Conservation (phyloP, 2,888 invertebrate species). For the Hypena proboscidalis region DNA sequence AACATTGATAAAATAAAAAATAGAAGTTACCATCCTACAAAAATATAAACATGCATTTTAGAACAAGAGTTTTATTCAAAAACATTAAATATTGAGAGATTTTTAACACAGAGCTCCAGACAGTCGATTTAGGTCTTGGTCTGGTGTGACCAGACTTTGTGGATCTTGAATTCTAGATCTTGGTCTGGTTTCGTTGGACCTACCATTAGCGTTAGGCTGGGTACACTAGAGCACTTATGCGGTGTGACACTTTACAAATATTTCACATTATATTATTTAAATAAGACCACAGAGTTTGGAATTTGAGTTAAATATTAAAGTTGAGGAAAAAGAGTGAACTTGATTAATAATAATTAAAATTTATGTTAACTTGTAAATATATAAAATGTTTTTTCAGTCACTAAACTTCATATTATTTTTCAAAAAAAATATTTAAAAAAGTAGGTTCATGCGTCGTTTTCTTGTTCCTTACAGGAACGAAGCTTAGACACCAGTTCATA, state of each 20-base stretch:
- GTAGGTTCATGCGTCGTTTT: too few species aligned
- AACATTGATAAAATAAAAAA: background rate
- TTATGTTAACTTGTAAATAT: too few species aligned
- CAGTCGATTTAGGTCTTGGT: background rate
- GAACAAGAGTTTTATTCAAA: background rate
- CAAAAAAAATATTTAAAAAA: too few species aligned
- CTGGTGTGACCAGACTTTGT: background rate
- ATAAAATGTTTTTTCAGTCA: too few species aligned
- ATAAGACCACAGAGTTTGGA: too few species aligned
- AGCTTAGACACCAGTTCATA: too few species aligned
- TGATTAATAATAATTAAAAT: too few species aligned
- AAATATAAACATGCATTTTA: constrained; percentile 10
- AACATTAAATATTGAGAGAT: constrained; percentile 8
- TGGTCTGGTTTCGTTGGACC: background rate
- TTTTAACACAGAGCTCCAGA: constrained; percentile 4
- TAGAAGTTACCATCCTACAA: constrained; percentile 6
- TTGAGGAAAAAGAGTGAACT: too few species aligned
- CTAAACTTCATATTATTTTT: too few species aligned
- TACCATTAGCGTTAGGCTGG: constrained; percentile 11
- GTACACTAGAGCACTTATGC: constrained; percentile 7
- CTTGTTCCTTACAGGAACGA: too few species aligned
- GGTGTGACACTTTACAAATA: constrained; percentile 7
- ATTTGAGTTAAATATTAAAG: too few species aligned
- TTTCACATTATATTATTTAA: too few species aligned
- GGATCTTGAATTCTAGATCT: background rate